These are phyloP conservation scores for Myiothlypis coronata DNA, from an alignment of 2,797 vertebrate species.

Conservation along the genomic window DNA sequence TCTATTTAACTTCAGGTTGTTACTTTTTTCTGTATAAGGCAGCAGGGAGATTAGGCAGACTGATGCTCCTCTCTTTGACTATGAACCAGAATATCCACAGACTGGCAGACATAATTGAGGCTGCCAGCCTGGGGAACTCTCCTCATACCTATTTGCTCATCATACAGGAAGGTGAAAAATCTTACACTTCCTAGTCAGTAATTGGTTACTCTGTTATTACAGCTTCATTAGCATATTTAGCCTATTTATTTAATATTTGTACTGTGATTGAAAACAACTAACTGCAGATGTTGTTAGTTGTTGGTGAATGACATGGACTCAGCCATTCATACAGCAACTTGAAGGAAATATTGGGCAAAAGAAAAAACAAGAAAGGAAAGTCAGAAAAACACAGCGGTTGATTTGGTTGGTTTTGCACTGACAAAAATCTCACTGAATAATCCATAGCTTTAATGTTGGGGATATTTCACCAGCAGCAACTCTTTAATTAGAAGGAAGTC, in stretches of 20 bases:
- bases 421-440: background rate
- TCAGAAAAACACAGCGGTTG: background rate
- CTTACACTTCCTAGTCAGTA: background rate
- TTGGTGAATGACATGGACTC: background rate
- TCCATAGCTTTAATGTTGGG: background rate
- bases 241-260: background rate
- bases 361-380: background rate
- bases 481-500: background rate
- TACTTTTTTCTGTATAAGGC: background rate
- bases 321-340: background rate
- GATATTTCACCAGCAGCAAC: background rate
- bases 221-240: background rate
- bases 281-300: background rate
- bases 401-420: background rate
- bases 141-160: background rate
- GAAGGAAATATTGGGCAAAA: background rate
- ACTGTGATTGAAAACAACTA: background rate
- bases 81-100: background rate
- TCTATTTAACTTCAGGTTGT: background rate
- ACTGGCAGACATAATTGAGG: background rate
- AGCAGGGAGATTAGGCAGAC: background rate
- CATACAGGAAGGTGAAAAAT: background rate
- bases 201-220: background rate
- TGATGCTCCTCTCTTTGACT: background rate
- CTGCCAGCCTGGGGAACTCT: background rate